phyloP scores from a whole-genome alignment of 2,113 vertebrate species.

The Ginglymostoma cirratum region DNA sequence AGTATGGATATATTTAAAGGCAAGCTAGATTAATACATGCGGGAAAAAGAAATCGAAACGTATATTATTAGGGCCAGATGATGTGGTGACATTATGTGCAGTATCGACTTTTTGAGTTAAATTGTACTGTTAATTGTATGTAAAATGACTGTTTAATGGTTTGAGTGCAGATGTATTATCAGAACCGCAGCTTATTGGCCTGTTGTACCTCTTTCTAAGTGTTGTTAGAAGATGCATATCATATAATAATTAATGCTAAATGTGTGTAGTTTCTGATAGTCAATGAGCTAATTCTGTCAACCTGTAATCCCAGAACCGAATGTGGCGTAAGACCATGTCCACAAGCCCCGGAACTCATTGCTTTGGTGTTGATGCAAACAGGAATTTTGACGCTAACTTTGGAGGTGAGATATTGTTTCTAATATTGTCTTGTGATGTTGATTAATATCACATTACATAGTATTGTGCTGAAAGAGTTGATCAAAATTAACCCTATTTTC shows the following conservation, averaged over 20 bases:
- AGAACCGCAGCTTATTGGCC: not conserved
- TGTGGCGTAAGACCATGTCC: conserved; percentile 66
- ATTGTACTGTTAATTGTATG: not conserved
- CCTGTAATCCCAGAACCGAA: conserved; percentile 50
- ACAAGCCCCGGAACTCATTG: conserved; percentile 47
- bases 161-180: not conserved
- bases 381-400: conserved; percentile 65
- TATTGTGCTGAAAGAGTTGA: not conserved
- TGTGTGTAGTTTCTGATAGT: not conserved
- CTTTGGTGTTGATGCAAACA: conserved; percentile 58
- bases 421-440: fast-evolving
- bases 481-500: not conserved
- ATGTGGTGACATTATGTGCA: not conserved
- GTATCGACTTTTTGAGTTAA: not conserved
- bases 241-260: not conserved
- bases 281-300: not conserved
- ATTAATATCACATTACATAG: not conserved
- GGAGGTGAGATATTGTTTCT: conserved; percentile 50
- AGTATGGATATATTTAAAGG: not conserved
- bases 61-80: not conserved
- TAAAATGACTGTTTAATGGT: not conserved
- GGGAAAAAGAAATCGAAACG: not conserved
- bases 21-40: not conserved
- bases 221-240: not conserved
- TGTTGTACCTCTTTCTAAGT: not conserved